These are phyloP conservation scores for Cacatua alba DNA, from an alignment of 2,113 vertebrate species.

Conservation along the genomic window DNA sequence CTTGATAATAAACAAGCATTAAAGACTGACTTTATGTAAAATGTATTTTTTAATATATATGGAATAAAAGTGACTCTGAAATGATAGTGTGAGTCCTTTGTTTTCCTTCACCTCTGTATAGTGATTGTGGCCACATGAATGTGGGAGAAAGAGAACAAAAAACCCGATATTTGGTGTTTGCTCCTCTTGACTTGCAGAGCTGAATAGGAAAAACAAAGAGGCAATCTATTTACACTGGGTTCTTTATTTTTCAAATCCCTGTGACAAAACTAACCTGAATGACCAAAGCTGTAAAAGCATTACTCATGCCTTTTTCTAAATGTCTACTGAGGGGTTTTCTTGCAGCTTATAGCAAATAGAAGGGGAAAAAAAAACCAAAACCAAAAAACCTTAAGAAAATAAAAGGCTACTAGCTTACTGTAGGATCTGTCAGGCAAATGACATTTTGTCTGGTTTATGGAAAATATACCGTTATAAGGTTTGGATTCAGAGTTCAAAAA, in stretches of 20 bases:
- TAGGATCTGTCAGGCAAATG: not conserved
- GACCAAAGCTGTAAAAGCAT: not conserved
- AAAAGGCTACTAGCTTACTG: not conserved
- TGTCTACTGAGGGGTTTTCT: not conserved
- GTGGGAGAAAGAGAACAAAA: not conserved
- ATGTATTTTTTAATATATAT: not conserved
- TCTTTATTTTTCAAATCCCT: not conserved
- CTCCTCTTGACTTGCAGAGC: not conserved
- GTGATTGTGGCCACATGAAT: not conserved
- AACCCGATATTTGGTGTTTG: not conserved
- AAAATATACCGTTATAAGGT: not conserved
- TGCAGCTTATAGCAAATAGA: not conserved
- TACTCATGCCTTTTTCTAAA: not conserved
- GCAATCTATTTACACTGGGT: fast-evolving
- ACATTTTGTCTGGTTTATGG: not conserved
- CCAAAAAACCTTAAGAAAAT: not conserved
- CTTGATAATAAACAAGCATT: not conserved
- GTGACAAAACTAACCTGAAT: not conserved
- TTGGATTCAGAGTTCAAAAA: not conserved
- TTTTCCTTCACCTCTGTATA: not conserved
- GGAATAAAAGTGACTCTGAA: not conserved
- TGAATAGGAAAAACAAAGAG: not conserved
- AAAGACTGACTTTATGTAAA: not conserved
- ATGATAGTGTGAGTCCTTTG: not conserved
- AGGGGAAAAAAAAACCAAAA: too few relatives aligned